These are phyloP conservation scores for Tarsius wallacei DNA, from an alignment of 2,797 vertebrate genomes.

Conservation along the genomic window DNA sequence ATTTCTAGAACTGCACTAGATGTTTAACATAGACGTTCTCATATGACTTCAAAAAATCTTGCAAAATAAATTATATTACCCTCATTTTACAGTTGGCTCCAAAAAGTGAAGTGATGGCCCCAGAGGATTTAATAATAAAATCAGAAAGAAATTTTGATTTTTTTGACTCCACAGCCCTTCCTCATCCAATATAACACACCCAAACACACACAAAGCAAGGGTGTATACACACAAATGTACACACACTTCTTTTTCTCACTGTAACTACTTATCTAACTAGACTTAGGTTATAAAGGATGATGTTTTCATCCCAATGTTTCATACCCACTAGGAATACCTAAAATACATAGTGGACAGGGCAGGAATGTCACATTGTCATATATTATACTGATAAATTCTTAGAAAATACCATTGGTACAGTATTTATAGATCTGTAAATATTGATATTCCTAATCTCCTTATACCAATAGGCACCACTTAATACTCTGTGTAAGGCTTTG, in stretches of 20 bases:
- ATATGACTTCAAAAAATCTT: constrained; percentile 24
- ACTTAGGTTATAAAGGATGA: background rate
- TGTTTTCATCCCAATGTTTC: background rate
- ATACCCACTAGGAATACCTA: background rate
- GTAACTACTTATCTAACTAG: background rate
- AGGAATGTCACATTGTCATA: background rate
- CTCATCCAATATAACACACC: background rate
- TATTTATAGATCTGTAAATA: background rate
- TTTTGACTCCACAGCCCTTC: constrained; percentile 1
- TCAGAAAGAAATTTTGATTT: background rate
- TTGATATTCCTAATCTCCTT: background rate
- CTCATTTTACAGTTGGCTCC: background rate
- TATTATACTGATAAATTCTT: background rate
- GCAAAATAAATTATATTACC: background rate
- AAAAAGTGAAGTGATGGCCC: background rate
- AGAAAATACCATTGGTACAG: background rate
- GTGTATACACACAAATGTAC: background rate
- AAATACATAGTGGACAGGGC: background rate
- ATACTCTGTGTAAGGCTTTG: rapidly evolving
- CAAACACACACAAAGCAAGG: background rate
- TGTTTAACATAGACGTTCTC: background rate
- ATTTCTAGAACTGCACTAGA: constrained; percentile 22
- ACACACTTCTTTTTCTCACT: background rate
- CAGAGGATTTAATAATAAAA: background rate
- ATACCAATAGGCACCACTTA: background rate